Conservation (phyloP, 1,140 invertebrate species). For the Thaumetopoea pityocampa region DNA sequence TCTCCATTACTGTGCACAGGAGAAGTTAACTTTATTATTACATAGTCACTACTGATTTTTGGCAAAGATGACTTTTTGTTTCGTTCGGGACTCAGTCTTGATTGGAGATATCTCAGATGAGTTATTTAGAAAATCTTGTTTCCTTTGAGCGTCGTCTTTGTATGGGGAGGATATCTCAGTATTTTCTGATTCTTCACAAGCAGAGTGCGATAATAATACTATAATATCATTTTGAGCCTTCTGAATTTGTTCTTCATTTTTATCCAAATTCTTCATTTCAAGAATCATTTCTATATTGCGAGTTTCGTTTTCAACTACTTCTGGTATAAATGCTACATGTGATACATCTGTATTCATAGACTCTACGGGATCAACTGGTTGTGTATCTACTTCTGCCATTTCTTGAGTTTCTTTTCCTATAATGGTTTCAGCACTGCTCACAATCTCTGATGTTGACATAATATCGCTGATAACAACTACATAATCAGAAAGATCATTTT, state of each 20-base stretch:
- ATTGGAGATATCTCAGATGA: slow-evolving; percentile 77
- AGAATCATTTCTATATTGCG: neutral
- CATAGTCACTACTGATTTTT: slow-evolving; percentile 53
- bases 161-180: slow-evolving; percentile 36
- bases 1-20: slow-evolving; percentile 59
- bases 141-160: slow-evolving; percentile 66
- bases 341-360: slow-evolving; percentile 7
- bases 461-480: slow-evolving; percentile 35
- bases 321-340: neutral
- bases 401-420: slow-evolving; percentile 40
- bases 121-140: slow-evolving; percentile 73
- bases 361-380: slow-evolving; percentile 32
- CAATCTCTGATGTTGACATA: slow-evolving; percentile 17
- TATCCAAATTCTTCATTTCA: too few species aligned
- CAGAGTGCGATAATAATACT: slow-evolving; percentile 6
- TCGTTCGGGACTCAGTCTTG: slow-evolving; percentile 55
- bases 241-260: too few species aligned
- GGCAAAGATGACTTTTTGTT: slow-evolving; percentile 48
- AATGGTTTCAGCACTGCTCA: slow-evolving; percentile 24
- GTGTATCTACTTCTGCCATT: slow-evolving; percentile 56
- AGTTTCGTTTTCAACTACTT: slow-evolving; percentile 1
- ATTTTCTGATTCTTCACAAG: slow-evolving; percentile 1
- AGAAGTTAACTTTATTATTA: slow-evolving; percentile 51
- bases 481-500: slow-evolving; percentile 23
- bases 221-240: neutral